Evolutionary conservation across 1,140 invertebrate genomes (phyloP).

Genomic region (Coelopa frigida): DNA sequence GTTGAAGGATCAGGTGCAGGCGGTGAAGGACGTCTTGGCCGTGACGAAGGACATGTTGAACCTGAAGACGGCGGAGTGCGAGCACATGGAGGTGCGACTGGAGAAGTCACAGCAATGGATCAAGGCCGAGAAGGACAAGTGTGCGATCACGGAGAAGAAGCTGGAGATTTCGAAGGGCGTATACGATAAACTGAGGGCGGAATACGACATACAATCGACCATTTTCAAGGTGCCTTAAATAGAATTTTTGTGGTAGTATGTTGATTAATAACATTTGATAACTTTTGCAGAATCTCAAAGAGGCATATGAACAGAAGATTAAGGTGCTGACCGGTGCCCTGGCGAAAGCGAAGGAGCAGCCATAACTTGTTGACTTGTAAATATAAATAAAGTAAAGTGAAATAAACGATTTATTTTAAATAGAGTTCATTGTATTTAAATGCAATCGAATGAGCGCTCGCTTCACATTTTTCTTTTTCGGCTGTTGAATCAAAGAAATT

Average conservation of each 20-base stretch:
- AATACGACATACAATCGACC: conserved; percentile 65
- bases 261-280: neutral
- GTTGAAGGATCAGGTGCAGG: conserved; percentile 59
- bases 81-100: conserved; percentile 61
- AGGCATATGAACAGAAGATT: conserved; percentile 38
- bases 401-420: conserved; percentile 3
- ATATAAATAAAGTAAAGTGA: neutral
- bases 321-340: conserved; percentile 30
- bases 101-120: conserved; percentile 62
- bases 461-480: no score
- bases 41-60: conserved; percentile 70
- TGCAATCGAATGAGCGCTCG: no score
- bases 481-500: no score
- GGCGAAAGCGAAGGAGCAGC: conserved; percentile 37
- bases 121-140: conserved; percentile 60
- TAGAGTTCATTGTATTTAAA: conserved; percentile 4
- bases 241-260: neutral
- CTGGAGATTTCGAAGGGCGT: conserved; percentile 59
- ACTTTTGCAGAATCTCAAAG: conserved; percentile 28
- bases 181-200: conserved; percentile 63
- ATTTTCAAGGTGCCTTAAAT: conserved; percentile 53
- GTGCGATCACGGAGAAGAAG: conserved; percentile 58
- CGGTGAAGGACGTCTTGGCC: conserved; percentile 66
- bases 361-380: no score
- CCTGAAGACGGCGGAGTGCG: conserved; percentile 68